Evolutionary conservation across 2,888 invertebrate genomes (phyloP), one percentile per base, ranked within the genome.

Genomic region (Oeneis ivallda): DNA sequence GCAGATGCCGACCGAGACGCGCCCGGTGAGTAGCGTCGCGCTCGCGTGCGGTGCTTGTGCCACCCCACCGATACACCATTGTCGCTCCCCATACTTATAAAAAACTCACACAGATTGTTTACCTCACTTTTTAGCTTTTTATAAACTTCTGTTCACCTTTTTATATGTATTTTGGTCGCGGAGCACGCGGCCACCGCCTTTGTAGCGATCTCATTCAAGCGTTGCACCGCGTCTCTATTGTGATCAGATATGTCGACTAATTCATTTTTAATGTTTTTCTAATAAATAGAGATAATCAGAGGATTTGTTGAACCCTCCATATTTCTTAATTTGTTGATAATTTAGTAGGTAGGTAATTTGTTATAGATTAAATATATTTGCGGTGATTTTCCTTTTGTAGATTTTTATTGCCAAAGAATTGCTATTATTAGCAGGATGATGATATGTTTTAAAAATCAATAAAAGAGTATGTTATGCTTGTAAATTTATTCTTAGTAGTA

Each of bases 121-220:
- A 91, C 90, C 86, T 87, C 90, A 88, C 85, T 88, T 91, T 91
- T 89, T 89, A 89, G 82, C 81, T 90, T 92, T 90, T 56, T 88
- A 87, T 77, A 81, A 86, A 86, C 84, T 85, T 80, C 83, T 85
- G 84, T 86, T 85, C 79, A 78, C 77, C 78, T 86, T 89, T 89
- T 88, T 89, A 79, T 81, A 77, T 74, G 80, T 85, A 87, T 87
- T 88, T 89, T 84, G 80, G 86, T 85, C 85, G 84, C 74, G 74
- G 83, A 85, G 85, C 88, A 85, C 87, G 88, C 87, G 86, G 86
- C 88, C 69, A 75, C 78, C 76, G 79, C 81, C 82, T 84, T 84
- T 88, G 82, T 81, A 83, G 75, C 77, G 75, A 75, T 78, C 79
- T 84, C 88, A 84, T 80, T 89, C 83, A 85, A 84, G 85, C 89